Percentiles rank a stretch among this genome's conserved stretches.
These are phyloP conservation scores for Orius insidiosus DNA, from an alignment of 1,140 invertebrate genomes.

Conservation along the genomic window DNA sequence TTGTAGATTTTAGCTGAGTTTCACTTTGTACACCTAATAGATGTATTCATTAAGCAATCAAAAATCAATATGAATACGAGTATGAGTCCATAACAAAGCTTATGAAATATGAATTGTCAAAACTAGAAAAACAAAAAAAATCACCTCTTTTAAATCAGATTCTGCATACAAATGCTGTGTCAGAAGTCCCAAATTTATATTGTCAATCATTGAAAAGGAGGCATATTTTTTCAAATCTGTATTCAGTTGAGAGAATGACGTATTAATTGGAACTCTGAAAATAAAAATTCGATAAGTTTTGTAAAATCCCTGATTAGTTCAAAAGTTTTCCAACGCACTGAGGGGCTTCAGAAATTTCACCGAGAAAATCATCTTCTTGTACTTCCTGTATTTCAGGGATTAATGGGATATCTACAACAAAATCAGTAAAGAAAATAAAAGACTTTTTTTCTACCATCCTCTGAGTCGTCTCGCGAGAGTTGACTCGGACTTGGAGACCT, in stretches of 20 bases:
- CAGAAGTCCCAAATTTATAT: conserved; percentile 12
- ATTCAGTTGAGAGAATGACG: conserved; percentile 10
- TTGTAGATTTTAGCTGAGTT: too few relatives aligned
- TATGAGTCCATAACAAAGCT: too few relatives aligned
- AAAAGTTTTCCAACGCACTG: not conserved
- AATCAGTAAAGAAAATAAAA: too few relatives aligned
- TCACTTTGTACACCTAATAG: too few relatives aligned
- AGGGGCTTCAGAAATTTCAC: conserved; percentile 3
- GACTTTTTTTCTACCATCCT: not conserved
- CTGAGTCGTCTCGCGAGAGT: conserved; percentile 1
- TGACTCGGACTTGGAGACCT: too few relatives aligned
- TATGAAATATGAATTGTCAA: too few relatives aligned
- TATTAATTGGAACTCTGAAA: too few relatives aligned
- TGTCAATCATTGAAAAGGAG: conserved; percentile 9
- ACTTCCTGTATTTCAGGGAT: conserved; percentile 4
- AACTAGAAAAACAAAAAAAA: too few relatives aligned
- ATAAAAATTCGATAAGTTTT: too few relatives aligned
- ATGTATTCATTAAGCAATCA: too few relatives aligned
- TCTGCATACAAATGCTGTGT: conserved; percentile 11
- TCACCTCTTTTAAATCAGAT: conserved; percentile 14
- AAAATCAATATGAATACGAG: too few relatives aligned
- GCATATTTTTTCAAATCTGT: conserved; percentile 13
- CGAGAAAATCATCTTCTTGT: conserved; percentile 1
- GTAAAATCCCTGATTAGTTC: not conserved
- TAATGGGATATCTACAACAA: not conserved